Evolutionary conservation across 2,113 vertebrate species (phyloP).

Genomic region (Dolichotis patagonum): DNA sequence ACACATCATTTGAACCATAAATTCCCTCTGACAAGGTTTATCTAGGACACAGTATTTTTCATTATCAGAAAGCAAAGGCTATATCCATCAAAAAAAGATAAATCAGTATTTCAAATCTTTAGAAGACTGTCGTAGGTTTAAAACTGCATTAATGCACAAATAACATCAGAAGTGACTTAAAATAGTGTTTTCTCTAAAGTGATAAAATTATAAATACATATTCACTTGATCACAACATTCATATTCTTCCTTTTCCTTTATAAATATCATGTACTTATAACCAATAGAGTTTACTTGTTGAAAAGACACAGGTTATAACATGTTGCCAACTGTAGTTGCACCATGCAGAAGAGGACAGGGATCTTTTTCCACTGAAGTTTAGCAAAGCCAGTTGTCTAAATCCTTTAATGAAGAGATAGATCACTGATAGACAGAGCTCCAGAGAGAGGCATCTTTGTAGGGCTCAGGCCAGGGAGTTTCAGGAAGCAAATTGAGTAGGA

Average conservation of each 20-base stretch:
- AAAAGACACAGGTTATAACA: neutral
- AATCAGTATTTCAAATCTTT: constrained; percentile 81
- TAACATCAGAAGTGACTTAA: neutral
- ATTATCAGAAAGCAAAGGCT: neutral
- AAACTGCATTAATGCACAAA: constrained; percentile 57
- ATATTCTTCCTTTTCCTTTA: neutral
- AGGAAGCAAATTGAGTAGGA: neutral
- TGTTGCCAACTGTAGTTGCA: neutral
- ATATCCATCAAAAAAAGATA: constrained; percentile 67
- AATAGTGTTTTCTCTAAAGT: neutral
- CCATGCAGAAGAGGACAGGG: neutral
- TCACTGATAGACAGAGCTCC: neutral
- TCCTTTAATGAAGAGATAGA: neutral
- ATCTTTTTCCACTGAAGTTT: neutral
- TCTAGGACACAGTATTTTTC: neutral
- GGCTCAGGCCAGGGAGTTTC: neutral
- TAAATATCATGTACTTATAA: neutral
- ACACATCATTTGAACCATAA: neutral
- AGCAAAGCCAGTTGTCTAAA: neutral
- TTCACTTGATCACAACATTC: neutral
- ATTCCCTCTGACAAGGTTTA: neutral
- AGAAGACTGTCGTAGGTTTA: constrained; percentile 78
- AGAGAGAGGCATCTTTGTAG: neutral
- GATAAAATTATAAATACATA: neutral
- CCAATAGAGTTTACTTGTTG: neutral